phyloP scores from a whole-genome alignment of 2,113 vertebrate genomes.

The Xiphophorus couchianus region DNA sequence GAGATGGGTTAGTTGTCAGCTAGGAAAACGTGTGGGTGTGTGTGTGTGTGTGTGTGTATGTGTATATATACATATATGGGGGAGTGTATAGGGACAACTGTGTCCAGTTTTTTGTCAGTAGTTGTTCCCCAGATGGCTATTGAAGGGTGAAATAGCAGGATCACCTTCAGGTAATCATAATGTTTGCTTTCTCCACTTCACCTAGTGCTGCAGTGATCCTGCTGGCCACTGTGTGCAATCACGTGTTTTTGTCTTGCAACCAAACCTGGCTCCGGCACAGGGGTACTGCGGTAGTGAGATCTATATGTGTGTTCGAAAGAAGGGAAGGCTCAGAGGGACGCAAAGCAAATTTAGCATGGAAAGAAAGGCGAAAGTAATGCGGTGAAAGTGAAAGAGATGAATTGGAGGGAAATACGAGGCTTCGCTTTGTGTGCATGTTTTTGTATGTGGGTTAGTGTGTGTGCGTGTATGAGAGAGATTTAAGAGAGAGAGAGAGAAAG shows the following conservation, averaged over 20 bases:
- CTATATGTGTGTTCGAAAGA: background rate
- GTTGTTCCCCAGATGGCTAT: background rate
- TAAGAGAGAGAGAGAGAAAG: background rate
- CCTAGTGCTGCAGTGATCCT: constrained; percentile 28
- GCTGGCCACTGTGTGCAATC: background rate
- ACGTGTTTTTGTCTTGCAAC: constrained; percentile 40
- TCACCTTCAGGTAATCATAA: constrained; percentile 38
- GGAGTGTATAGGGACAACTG: background rate
- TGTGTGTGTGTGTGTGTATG: background rate
- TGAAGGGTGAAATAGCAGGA: constrained; percentile 28
- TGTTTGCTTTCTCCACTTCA: constrained; percentile 18
- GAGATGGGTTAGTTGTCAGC: no score
- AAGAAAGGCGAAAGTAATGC: constrained; percentile 15
- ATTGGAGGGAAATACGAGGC: constrained; percentile 25
- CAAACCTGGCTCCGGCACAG: constrained; percentile 46
- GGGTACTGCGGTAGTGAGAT: constrained; percentile 44
- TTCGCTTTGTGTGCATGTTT: background rate
- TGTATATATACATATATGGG: no score
- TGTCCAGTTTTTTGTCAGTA: background rate
- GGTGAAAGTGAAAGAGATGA: constrained; percentile 16
- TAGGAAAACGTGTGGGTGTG: background rate
- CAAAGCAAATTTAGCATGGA: constrained; percentile 21
- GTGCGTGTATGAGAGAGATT: background rate
- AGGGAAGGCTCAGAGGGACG: constrained; percentile 3
- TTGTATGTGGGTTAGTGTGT: background rate